Conservation (phyloP, 2,797 vertebrate genomes). For the Tamandua tetradactyla region DNA sequence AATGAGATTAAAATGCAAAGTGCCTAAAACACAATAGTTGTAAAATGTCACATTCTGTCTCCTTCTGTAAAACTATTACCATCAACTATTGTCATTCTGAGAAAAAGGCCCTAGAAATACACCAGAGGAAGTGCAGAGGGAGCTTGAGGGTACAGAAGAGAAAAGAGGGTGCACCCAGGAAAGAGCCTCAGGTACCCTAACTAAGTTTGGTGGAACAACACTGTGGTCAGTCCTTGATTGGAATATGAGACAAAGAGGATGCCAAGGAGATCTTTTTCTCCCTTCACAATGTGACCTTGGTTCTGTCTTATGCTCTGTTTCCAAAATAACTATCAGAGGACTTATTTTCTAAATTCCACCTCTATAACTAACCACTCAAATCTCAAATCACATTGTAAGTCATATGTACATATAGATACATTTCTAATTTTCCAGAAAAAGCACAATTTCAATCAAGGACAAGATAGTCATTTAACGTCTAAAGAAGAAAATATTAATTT, state of each 20-base stretch:
- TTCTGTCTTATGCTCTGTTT: not conserved
- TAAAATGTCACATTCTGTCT: not conserved
- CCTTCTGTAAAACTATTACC: not conserved
- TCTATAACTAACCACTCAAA: not conserved
- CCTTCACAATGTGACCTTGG: not conserved
- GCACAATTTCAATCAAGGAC: not conserved
- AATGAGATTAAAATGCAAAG: not conserved
- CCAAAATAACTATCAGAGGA: not conserved
- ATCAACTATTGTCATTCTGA: not conserved
- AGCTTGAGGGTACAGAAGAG: not conserved
- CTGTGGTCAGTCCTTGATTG: not conserved
- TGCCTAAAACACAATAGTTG: not conserved
- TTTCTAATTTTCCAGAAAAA: conserved; percentile 44
- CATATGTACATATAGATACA: not conserved
- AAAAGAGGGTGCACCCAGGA: not conserved
- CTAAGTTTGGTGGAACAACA: not conserved
- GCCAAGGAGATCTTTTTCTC: not conserved
- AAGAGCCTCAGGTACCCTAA: not conserved
- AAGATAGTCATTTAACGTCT: not conserved
- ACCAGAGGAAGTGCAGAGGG: not conserved
- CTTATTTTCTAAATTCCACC: not conserved
- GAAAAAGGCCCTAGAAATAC: not conserved
- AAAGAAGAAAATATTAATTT: conserved; percentile 50
- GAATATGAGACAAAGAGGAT: fast-evolving
- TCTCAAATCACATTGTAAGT: not conserved